A percentile compares a stretch with the other conserved stretches of the same genome.
Evolutionary conservation across 2,113 vertebrate species (phyloP).

Genomic region (Lagopus leucura): DNA sequence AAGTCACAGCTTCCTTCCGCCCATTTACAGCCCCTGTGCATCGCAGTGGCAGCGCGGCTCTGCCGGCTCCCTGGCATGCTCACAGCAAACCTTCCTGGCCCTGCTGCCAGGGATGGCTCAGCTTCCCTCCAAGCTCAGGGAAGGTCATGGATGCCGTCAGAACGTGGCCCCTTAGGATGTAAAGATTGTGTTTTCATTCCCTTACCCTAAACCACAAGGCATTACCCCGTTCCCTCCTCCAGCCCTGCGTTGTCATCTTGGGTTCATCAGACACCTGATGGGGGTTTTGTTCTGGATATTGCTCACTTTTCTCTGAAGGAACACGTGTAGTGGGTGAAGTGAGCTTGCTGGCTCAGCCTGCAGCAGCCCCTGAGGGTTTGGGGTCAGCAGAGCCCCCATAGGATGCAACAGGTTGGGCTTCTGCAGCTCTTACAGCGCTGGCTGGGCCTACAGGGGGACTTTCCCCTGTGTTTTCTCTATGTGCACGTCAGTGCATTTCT

Average conservation of each 20-base stretch:
- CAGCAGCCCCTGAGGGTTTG: accelerated
- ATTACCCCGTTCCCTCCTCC: neutral
- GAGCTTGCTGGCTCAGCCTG: neutral
- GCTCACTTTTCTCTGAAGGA: neutral
- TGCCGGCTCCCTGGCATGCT: neutral
- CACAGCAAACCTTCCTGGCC: neutral
- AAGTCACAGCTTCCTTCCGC: constrained; percentile 44
- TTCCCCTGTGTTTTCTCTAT: neutral
- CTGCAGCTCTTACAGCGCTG: neutral
- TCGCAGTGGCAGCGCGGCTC: accelerated
- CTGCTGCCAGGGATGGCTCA: neutral
- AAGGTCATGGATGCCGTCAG: accelerated
- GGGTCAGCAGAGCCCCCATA: neutral
- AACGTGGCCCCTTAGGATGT: accelerated
- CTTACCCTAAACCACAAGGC: neutral
- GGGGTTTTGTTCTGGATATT: accelerated
- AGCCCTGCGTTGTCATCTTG: accelerated
- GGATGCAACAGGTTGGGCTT: neutral
- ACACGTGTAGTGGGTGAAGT: accelerated
- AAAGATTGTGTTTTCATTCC: neutral
- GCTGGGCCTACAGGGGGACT: accelerated
- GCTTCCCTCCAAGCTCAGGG: neutral
- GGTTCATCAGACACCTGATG: neutral
- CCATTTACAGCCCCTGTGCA: neutral
- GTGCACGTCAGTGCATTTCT: neutral